Conservation (phyloP, 2,113 vertebrate genomes). For the Daphoenositta chrysoptera region DNA sequence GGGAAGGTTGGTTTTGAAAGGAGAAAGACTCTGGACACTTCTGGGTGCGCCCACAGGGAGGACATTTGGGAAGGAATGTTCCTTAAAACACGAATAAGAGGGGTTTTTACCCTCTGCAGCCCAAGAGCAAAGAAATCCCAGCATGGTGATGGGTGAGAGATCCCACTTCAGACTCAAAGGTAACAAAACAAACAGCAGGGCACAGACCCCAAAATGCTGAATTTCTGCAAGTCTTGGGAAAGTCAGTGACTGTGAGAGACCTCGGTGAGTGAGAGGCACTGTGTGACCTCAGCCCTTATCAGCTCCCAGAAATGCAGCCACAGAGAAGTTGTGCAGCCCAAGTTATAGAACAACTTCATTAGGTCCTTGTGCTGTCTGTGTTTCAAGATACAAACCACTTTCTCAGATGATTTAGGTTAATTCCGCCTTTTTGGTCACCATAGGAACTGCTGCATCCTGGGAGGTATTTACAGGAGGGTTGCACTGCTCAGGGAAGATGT, state of each 20-base stretch:
- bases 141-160: rapidly evolving
- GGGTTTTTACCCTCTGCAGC: neutral
- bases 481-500: neutral
- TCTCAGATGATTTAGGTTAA: neutral
- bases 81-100: neutral
- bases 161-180: neutral
- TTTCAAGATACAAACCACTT: neutral
- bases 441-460: neutral
- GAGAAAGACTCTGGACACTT: neutral
- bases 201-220: neutral
- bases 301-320: neutral
- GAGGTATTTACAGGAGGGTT: neutral
- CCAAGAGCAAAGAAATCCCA: neutral
- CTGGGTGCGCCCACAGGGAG: neutral
- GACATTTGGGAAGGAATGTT: neutral
- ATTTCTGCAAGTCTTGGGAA: neutral
- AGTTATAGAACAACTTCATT: neutral
- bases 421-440: neutral
- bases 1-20: neutral
- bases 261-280: neutral
- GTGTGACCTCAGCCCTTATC: neutral
- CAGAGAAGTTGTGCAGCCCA: neutral
- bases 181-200: neutral
- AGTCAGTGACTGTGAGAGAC: neutral
- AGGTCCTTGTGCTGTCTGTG: neutral